Evolutionary conservation across 2,888 invertebrate genomes (phyloP), one percentile per base, ranked within the genome.

Genomic region (Dicyrtoma fusca): DNA sequence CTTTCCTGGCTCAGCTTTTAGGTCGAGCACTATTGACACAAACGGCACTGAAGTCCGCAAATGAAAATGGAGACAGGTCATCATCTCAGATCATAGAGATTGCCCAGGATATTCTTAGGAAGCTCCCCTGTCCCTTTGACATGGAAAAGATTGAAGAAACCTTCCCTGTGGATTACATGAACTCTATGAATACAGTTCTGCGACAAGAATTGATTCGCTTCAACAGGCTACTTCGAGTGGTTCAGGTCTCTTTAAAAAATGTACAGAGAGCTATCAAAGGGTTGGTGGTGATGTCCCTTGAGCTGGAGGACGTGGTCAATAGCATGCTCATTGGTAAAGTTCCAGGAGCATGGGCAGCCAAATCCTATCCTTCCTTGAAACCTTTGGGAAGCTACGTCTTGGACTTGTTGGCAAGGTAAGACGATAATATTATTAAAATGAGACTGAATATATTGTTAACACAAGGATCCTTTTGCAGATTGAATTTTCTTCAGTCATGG

Each of bases 101-200:
- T 1, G 72, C 74, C 4, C 45, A 61, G n/a, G 69, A 74, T 19
- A 72, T 74, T 42, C 23, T 74, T 2, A 59, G 5, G 6, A 74
- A 74, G 51, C 84, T 96, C 25, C 95, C 95, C 0, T 82, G 83
- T 21, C 86, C 90, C 84, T 90, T 88, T 85, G 86, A 89, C 85
- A 82, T 94, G 80, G 85, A 90, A 82, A 82, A 86, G 77, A 85
- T 91, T 68, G 85, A 89, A 82, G 83, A 87, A 83, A 86, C 90
- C 84, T 90, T 90, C 86, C 89, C 95, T 70, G 90, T 92, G 72
- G 83, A 87, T 79, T 88, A 95, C 84, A 84, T 89, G 83, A 92
- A 95, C 86, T 95, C 95, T 80, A 94, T 96, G 94, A 95, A 96
- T 82, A 95, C 95, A 0, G 95, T 96, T 0, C 86, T 96, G 65